Conservation (phyloP, 2,888 invertebrate species). For the Caenorhabditis sp. region DNA sequence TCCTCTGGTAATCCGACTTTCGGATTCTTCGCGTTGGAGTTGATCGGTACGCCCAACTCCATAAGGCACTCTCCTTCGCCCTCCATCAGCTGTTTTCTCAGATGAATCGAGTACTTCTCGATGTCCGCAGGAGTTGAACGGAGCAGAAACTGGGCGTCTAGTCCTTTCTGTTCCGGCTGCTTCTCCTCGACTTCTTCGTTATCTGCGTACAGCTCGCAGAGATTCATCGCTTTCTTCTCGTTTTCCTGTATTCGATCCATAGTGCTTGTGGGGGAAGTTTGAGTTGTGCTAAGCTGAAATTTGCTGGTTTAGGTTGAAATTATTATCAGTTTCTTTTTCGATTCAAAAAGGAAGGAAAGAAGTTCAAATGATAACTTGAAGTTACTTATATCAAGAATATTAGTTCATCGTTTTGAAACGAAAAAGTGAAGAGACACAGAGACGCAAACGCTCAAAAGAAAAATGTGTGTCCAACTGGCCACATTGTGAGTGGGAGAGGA, state of each 20-base stretch:
- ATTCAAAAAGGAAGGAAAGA: too few relatives aligned
- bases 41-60: slow-evolving; percentile 76
- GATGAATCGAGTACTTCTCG: slow-evolving; percentile 74
- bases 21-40: slow-evolving; percentile 46
- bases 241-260: slow-evolving; percentile 67
- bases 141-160: slow-evolving; percentile 70
- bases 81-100: slow-evolving; percentile 72
- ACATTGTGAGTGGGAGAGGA: too few relatives aligned
- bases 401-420: too few relatives aligned
- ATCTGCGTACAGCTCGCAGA: slow-evolving; percentile 62
- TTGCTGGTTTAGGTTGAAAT: too few relatives aligned
- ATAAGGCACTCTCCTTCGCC: slow-evolving; percentile 80
- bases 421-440: too few relatives aligned
- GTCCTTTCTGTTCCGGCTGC: slow-evolving; percentile 59
- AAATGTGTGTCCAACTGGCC: too few relatives aligned
- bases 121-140: slow-evolving; percentile 65
- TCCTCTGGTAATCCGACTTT: slow-evolving; percentile 69
- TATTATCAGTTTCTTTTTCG: too few relatives aligned
- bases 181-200: slow-evolving; percentile 64
- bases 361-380: too few relatives aligned
- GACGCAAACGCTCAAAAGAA: too few relatives aligned
- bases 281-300: slow-evolving; percentile 14
- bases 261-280: slow-evolving; percentile 1
- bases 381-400: too few relatives aligned
- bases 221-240: slow-evolving; percentile 52